Percentiles rank a stretch among this genome's conserved stretches.
phyloP scores from a whole-genome alignment of 2,797 vertebrate genomes.

The Falco rusticolus region DNA sequence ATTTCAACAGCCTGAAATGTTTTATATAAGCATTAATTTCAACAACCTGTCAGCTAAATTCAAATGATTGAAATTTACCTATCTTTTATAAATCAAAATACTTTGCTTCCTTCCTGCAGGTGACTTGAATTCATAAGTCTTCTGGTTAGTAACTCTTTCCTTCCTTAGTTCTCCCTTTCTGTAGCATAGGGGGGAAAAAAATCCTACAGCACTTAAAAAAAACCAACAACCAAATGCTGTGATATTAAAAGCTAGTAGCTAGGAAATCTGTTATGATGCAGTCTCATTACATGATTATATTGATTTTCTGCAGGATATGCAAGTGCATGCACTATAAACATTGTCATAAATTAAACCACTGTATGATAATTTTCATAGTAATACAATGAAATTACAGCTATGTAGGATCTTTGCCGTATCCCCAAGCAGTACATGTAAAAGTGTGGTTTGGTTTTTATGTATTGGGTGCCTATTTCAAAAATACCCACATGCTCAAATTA shows the following conservation, averaged over 20 bases:
- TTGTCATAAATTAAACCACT: not conserved
- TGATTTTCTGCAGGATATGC: not conserved
- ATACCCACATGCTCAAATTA: not conserved
- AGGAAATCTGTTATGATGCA: not conserved
- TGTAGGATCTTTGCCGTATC: not conserved
- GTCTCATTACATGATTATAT: not conserved
- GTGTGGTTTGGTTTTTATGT: fast-evolving
- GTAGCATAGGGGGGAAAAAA: fast-evolving
- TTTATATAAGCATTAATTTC: not conserved
- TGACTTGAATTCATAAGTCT: not conserved
- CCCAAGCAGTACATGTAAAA: not conserved
- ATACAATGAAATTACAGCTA: not conserved
- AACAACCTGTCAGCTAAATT: not conserved
- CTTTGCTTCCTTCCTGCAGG: not conserved
- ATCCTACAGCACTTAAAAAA: not conserved
- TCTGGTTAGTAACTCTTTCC: not conserved
- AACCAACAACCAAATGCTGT: not conserved
- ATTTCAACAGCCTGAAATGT: not conserved
- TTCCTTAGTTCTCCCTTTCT: not conserved
- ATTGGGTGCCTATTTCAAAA: not conserved
- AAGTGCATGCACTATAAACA: not conserved
- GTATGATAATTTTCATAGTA: not conserved
- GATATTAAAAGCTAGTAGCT: not conserved
- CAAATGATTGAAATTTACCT: not conserved
- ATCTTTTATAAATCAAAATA: not conserved